phyloP scores from a whole-genome alignment of 1,140 invertebrate species.

The Drosophila trapezifrons region DNA sequence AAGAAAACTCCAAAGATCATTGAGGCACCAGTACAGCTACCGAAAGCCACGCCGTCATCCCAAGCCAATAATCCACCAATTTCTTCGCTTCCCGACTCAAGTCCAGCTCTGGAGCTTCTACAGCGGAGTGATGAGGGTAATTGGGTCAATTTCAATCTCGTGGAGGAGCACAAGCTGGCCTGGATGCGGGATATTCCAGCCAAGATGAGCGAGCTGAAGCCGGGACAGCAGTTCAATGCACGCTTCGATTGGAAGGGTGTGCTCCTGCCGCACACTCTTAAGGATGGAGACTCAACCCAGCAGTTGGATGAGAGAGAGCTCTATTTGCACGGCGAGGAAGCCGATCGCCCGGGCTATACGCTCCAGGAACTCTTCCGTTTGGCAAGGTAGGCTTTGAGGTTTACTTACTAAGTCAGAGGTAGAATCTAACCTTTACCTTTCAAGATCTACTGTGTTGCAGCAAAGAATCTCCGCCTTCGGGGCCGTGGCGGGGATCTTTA shows the following conservation, averaged over 20 bases:
- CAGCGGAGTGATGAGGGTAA: conserved; percentile 87
- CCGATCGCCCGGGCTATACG: conserved; percentile 94
- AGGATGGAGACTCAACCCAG: conserved; percentile 76
- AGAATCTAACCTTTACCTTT: background rate
- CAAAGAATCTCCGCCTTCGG: conserved; percentile 92
- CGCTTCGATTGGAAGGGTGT: conserved; percentile 89
- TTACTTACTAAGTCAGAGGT: background rate
- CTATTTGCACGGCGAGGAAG: conserved; percentile 96
- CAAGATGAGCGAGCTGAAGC: conserved; percentile 81
- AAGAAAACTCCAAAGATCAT: background rate
- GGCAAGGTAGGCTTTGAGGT: conserved; percentile 50
- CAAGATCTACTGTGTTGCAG: conserved; percentile 88
- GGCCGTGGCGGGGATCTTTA: conserved; percentile 91
- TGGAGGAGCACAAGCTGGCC: conserved; percentile 93
- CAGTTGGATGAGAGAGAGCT: conserved; percentile 88
- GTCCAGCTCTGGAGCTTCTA: conserved; percentile 86
- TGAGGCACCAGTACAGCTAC: conserved; percentile 8
- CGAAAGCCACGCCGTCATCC: conserved; percentile 4
- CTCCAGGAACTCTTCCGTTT: conserved; percentile 93
- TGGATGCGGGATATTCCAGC: conserved; percentile 91
- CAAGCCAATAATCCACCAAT: conserved; percentile 22
- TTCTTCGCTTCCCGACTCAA: conserved; percentile 51
- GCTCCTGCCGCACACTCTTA: conserved; percentile 87
- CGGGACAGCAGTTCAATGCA: conserved; percentile 89
- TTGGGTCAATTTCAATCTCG: conserved; percentile 92